phyloP scores from a whole-genome alignment of 2,888 invertebrate species.

The Synanthedon formicaeformis region DNA sequence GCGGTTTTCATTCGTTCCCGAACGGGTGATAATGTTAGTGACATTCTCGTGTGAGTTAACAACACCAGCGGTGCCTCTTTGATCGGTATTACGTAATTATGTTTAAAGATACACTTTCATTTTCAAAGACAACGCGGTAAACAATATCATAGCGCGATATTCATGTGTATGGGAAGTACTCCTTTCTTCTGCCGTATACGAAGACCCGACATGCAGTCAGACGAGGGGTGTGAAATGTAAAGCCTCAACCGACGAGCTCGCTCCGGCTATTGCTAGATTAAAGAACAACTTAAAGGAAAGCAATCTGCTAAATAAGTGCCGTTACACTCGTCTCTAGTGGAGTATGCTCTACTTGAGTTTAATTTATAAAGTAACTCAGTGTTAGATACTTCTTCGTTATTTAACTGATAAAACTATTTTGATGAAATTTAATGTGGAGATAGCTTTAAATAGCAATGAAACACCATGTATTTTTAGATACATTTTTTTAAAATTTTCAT shows the following conservation, averaged over 20 bases:
- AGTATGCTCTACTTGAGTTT: constrained; percentile 38
- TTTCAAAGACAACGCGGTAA: neutral
- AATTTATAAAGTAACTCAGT: neutral
- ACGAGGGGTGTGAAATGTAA: constrained; percentile 2
- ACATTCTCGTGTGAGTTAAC: constrained; percentile 25
- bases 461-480: constrained; percentile 1
- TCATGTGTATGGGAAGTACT: neutral
- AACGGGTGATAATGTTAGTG: constrained; percentile 25
- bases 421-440: constrained; percentile 2
- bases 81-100: constrained; percentile 10
- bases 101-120: neutral
- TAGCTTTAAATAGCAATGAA: constrained; percentile 9
- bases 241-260: constrained; percentile 5
- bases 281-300: constrained; percentile 70
- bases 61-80: constrained; percentile 17
- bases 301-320: constrained; percentile 70
- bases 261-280: constrained; percentile 53
- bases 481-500: no score
- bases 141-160: neutral
- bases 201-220: neutral
- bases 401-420: constrained; percentile 6
- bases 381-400: constrained; percentile 1
- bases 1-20: constrained; percentile 24
- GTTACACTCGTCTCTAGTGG: constrained; percentile 17
- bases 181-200: neutral